Base-by-base conservation (phyloP, 2,113 vertebrate species). In the Acinonyx jubatus region DNA sequence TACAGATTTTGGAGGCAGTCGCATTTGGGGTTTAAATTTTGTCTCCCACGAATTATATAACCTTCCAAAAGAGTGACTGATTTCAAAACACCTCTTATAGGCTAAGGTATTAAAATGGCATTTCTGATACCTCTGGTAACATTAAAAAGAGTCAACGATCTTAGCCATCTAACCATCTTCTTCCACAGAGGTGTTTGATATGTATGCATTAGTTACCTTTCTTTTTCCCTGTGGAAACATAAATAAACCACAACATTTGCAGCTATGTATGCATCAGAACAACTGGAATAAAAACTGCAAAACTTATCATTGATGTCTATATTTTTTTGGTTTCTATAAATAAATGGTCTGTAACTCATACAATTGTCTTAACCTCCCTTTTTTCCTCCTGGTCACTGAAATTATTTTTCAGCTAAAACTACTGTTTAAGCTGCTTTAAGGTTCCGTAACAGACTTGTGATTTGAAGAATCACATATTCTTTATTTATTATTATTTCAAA, bases 401-500 rank as follows among this genome's bases (percentile, higher is more conserved):
- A 33, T 66, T 80, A 21, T 74, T 74, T 86, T 68, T 82, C 27
- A 81, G 16, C 31, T 81, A 74, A 94, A 96, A 66, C 52, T 48
- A 55, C 14, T 74, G 36, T 87, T 52, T 63, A 86, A 87, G 52
- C 7, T 91, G 52, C 12, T 91, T 36, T 73, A 91, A 55, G 52
- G 3, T 27, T 86, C 27, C 3, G 23, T 81, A 82, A 74, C 14
- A 91, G 15, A 71, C 4, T 74, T 82, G 16, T 69, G 48, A 81
- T 25, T 48, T 48, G 55, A 91, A 55, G 29, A 86, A 73, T 25
- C 16, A 55, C 6, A 16, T 80, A 19, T 48, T 74, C 1, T 38
- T 65, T 65, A 90, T 69, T 81, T 81, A 48, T 52, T 65, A 65
- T 85, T 94, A 89, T 71, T 94, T 80, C 48, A 93, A 83, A 71